Base-by-base conservation (phyloP, 2,888 invertebrate genomes). In the Creontiades dilutus region DNA sequence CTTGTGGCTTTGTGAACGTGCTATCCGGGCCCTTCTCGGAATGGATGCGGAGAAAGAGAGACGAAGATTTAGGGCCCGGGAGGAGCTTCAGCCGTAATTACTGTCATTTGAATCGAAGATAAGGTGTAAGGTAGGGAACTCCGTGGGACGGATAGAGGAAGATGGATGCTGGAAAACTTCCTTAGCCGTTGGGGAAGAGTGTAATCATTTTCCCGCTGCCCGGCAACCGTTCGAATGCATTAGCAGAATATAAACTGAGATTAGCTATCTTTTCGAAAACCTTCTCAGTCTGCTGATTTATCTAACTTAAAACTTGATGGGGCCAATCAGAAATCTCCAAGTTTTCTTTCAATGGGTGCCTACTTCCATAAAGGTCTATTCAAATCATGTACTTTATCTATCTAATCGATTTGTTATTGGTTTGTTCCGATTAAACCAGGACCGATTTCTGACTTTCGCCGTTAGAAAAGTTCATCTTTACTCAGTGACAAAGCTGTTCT, bases 41-140 rank as follows among this genome's bases (percentile, higher is more conserved):
- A 57, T 57, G 57, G 68, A 68, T 68, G 23, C 68, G 19, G 3
- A 19, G 23, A 23, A 5, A 9, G 23, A 23, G 68, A 68, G 23
- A 68, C 68, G 68, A 68, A 68, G 68, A 68, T 68, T 68, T 68
- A 68, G 68, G 0, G 68, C 23, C 23, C n/a, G n/a, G 68, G 23
- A 19, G 68, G 27, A 13, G 68, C 68, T 68, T 68, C 68, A 68
- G 2, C 68, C 68, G 68, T 68, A 68, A 68, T 68, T 68, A 68
- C 68, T 68, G 68, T 68, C 68, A 68, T 68, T 68, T 68, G 68
- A 68, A 68, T 68, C 68, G 68, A 68, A 68, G 68, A 68, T 68
- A 68, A 68, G 68, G 68, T 68, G 68, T 27, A 23, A 68, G 68
- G 68, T 68, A 68, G 68, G 68, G 19, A 68, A 68, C 68, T 68